Base-by-base conservation (phyloP, 2,888 invertebrate species). In the Muschampia plurimacula region DNA sequence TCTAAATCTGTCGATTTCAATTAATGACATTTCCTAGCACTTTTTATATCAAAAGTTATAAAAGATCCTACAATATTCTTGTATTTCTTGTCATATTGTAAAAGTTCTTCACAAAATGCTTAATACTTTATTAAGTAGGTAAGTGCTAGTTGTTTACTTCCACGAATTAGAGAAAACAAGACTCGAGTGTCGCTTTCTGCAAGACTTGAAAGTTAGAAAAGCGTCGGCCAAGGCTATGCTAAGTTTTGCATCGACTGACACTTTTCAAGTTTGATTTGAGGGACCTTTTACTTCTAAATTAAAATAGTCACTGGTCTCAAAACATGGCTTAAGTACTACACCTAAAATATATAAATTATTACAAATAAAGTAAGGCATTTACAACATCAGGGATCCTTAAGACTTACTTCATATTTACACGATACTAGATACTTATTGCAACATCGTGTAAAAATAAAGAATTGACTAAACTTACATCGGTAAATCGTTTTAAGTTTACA, bases 261-360 rank as follows among this genome's bases (percentile, higher is more conserved):
- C 90, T 91, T 92, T 89, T 92, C 92, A 77, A 74, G 70, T 80
- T 80, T 83, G 82, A 85, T 76, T 77, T 80, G 85, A 84, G 84
- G 84, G 87, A 88, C 89, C 90, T 84, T 72, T 89, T 88, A 90
- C 84, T 89, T 89, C 92, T 92, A 93, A 91, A 93, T 91, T 90
- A 93, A 88, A 93, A 93, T 92, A 93, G 91, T 93, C 92, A 94
- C 93, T 93, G 93, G 93, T 93, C 93, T 93, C 90, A 90, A 93
- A 92, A 93, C 93, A 93, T 94, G 93, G 93, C 94, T 94, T 94
- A 94, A 93, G 93, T 94, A 93, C 94, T 93, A 93, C 93, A 94
- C 92, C 93, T 94, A 93, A 92, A 92, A 93, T 93, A 93, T 91
- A 94, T 94, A 94, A 94, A 94, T 94, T 94, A 94, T 93, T 94